phyloP scores from a whole-genome alignment of 1,140 invertebrate species.

The Drosophila rufa region DNA sequence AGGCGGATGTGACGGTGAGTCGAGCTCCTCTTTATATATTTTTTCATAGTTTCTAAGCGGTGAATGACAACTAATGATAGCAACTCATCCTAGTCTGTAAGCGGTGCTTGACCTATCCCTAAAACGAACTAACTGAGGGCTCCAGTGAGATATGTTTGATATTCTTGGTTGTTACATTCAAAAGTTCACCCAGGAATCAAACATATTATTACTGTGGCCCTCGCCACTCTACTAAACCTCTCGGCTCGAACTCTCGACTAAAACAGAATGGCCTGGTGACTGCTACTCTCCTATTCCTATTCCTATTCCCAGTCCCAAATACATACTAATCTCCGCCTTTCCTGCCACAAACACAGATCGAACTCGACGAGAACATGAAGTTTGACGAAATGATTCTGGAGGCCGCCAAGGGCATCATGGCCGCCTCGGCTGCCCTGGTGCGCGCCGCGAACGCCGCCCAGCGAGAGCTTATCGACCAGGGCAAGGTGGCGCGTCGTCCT shows the following conservation, averaged over 20 bases:
- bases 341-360: conserved; percentile 85
- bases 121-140: conserved; percentile 70
- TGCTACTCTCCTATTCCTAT: conserved; percentile 6
- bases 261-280: conserved; percentile 53
- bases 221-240: conserved; percentile 75
- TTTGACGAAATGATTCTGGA: conserved; percentile 99
- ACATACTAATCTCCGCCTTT: background rate
- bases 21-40: background rate
- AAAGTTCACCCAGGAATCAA: conserved; percentile 98
- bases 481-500: conserved; percentile 92
- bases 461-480: conserved; percentile 95
- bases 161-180: conserved; percentile 99
- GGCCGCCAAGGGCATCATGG: conserved; percentile 98
- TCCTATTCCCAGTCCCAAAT: background rate
- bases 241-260: conserved; percentile 38
- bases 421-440: conserved; percentile 97
- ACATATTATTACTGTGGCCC: conserved; percentile 96
- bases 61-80: conserved; percentile 60
- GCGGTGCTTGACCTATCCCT: conserved; percentile 45
- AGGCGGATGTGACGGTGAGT: conserved; percentile 87
- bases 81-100: conserved; percentile 50
- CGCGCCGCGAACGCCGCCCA: conserved; percentile 98
- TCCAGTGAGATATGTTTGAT: conserved; percentile 99
- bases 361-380: conserved; percentile 96
- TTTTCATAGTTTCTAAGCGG: conserved; percentile 29